Conservation (phyloP, 2,888 invertebrate species). For the Troides helena region DNA sequence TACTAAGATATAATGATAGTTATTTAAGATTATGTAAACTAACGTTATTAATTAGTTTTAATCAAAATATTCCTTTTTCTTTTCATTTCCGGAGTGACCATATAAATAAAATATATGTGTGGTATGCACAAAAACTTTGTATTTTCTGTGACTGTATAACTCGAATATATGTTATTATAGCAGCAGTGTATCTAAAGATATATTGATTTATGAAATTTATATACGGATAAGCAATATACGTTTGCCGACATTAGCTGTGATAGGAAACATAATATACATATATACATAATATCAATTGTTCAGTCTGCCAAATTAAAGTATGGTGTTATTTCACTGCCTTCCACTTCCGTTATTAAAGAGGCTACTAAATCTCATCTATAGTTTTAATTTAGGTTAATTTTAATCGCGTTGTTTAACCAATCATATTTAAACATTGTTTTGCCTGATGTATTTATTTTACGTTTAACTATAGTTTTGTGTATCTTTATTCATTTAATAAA, state of each 20-base stretch:
- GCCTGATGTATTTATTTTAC: conserved; percentile 20
- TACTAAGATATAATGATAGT: too few relatives aligned
- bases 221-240: conserved; percentile 13
- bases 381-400: neutral
- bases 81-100: neutral
- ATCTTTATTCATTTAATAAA: conserved; percentile 15
- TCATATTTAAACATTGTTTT: neutral
- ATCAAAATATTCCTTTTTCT: neutral
- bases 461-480: conserved; percentile 10
- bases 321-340: conserved; percentile 34
- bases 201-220: conserved; percentile 13
- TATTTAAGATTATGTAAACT: neutral
- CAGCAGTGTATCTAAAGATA: conserved; percentile 7
- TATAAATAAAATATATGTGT: neutral
- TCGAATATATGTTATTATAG: conserved; percentile 17
- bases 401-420: too few relatives aligned
- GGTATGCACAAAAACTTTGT: too few relatives aligned
- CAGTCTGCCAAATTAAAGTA: conserved; percentile 22
- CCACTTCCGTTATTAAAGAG: conserved; percentile 28
- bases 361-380: conserved; percentile 28
- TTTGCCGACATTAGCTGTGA: conserved; percentile 28
- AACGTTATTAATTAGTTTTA: neutral
- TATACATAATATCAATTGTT: neutral
- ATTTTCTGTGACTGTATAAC: neutral
- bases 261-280: conserved; percentile 19